Evolutionary conservation across 1,140 invertebrate species (phyloP).

Genomic region (Calephelis virginiensis): DNA sequence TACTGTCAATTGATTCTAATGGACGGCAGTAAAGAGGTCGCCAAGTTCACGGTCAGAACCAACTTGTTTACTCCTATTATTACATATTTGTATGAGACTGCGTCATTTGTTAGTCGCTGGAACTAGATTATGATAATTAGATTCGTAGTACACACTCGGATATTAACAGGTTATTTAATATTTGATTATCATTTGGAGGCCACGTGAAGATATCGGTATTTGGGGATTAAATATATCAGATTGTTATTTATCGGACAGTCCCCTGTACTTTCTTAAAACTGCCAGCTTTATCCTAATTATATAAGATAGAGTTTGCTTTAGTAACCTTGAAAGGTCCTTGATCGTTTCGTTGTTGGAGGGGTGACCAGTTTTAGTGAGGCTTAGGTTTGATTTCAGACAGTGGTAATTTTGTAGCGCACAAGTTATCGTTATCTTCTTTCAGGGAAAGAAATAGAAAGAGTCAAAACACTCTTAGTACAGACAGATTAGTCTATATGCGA

Average conservation of each 20-base stretch:
- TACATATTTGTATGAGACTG: constrained; percentile 43
- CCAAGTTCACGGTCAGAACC: constrained; percentile 54
- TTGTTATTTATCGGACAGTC: constrained; percentile 3
- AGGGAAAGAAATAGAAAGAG: too few species aligned
- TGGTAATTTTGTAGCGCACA: too few species aligned
- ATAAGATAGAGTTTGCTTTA: background rate
- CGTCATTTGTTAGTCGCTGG: constrained; percentile 32
- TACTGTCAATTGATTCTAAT: constrained; percentile 31
- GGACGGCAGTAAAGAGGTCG: constrained; percentile 45
- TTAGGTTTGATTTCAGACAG: too few species aligned
- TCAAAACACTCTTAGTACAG: too few species aligned
- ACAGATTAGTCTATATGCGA: too few species aligned
- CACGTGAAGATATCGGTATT: constrained; percentile 11
- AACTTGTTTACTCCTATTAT: constrained; percentile 50
- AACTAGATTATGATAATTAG: constrained; percentile 42
- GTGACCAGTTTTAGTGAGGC: too few species aligned
- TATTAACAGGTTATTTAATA: constrained; percentile 11
- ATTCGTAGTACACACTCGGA: constrained; percentile 31
- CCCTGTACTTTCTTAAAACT: background rate
- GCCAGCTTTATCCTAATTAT: background rate
- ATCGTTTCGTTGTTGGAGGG: too few species aligned
- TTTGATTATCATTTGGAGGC: constrained; percentile 10
- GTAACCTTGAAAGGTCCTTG: too few species aligned
- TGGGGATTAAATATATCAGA: background rate
- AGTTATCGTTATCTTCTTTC: too few species aligned